Base-by-base conservation (phyloP, 23 tunicate species). In the Styela plicata region DNA sequence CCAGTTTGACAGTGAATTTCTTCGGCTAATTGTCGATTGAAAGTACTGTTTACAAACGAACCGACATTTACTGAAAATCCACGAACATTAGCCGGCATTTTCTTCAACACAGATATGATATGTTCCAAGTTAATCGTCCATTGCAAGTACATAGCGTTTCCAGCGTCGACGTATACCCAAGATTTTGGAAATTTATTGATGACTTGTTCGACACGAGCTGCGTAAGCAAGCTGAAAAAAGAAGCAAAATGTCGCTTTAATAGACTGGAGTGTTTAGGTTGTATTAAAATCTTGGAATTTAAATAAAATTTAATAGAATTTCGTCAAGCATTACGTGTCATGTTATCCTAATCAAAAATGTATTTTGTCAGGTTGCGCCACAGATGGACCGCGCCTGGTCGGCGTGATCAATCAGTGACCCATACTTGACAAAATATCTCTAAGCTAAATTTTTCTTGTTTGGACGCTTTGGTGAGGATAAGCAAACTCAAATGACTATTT, bases 151-250 rank as follows among this genome's bases (percentile, higher is more conserved):
- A 96, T 87, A 28, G 99, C 99, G 83, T 96, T 96, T 31, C 99
- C 99, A 16, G 96, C 92, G 79, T 96, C 99, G 30, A 96, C 99
- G 79, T 96, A 96, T 1, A 90, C 85, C 99, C 99, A 96, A 26
- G 96, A 80, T n/a, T 80, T 83, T 32, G 88, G 91, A 73, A 94
- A 94, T 37, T 76, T 36, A 19, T 74, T 64, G 2, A 83, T 83
- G 10, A 79, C 95, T 27, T 74, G 79, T 44, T 83, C 81, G 53
- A 95, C 95, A 22, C 99, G 78, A 37, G 84, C 83, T 0, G 92
- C 80, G 68, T 85, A 94, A 25, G 93, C 90, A 5, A 88, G 66
- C 92, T 94, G 82, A 25, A 81, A n/a, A 22, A 2, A 63, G 64
- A 73, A 71, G 30, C 27, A 63, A 78, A n/a, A 22, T 16, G 20